Evolutionary conservation across 2,797 vertebrate species (phyloP), one percentile per base, ranked within the genome.

Genomic region (Coracias cyanogaster): DNA sequence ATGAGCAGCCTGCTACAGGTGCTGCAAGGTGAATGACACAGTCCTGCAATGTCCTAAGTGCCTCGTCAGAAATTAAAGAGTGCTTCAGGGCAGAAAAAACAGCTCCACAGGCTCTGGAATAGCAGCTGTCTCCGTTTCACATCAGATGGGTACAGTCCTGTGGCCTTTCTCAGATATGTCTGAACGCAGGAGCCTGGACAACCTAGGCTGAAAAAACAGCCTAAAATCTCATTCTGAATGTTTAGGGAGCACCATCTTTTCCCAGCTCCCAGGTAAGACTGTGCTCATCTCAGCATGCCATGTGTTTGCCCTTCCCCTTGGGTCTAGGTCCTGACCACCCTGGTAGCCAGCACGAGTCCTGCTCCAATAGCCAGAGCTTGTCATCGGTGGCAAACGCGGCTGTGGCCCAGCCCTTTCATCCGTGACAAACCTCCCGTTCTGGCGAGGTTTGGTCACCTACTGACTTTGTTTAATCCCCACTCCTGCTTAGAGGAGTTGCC

Each of bases 111-210:
- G 29, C 21, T 82, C 71, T 43, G 37, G 24, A 92, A 43, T 5
- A 60, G 76, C 62, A 92, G 33, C 31, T 0, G 0, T 65, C 48
- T 81, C 37, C 49, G 39, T 54, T 76, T 58, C 33, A 12, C 15
- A 25, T 17, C 43, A 54, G 21, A 24, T 29, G 20, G 18, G 5
- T 19, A 3, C 19, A 16, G 46, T 51, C 35, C 51, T 1, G 0
- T 31, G 48, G 26, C 37, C n/a, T 58, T 84, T 54, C 70, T 70
- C 46, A 54, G 28, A 2, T 6, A 5, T 2, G 5, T 35, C 45
- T 51, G 58, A 33, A 55, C 55, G 6, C 19, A 51, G 39, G 39
- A 61, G 55, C 61, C 28, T 35, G 35, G 46, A 39, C 11, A 29
- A 7, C 15, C 10, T 37, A 9, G 37, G 37, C 37, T 37, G 37